Evolutionary conservation across 2,797 vertebrate genomes (phyloP), one percentile per base, ranked within the genome.

Genomic region (Octomys mimax): DNA sequence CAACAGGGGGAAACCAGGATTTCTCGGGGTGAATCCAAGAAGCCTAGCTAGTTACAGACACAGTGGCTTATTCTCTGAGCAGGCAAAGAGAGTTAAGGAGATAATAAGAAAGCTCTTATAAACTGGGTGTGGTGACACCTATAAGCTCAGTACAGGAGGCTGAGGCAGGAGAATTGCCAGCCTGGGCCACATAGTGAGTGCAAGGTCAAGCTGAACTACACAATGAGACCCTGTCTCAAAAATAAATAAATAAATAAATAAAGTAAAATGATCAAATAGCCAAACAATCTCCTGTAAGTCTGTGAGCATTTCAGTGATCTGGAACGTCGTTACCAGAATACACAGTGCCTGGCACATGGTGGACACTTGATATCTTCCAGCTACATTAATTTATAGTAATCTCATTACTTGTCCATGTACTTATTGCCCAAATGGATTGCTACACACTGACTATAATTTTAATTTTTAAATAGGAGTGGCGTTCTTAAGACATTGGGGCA

Each of bases 391-490:
- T 70, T 66, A 0, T 75, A 84, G 5, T 42, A 87, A 66, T 42
- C 64, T 49, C 66, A 4, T 46, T 71, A 87, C 11, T 94, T 90
- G 11, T 8, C 5, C 24, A 78, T 66, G 39, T 26, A 59, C 24
- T 59, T 19, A 64, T 81, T 89, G 89, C 10, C 4, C 66, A 80
- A 22, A 9, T 82, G 46, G 39, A 24, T 49, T 26, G 1, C 73
- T 92, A 79, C 96, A 79, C 70, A 57, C 1, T 57, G 78, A 87
- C 19, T 16, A 36, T 26, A 13, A 36, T 78, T 95, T 88, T 96
- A 86, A 82, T 95, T 90, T 90, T 54, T 19, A 95, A 90, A 93
- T 52, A 31, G n/a, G 28, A 87, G 42, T 49, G 4, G 73, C 26
- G 94, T 87, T 89, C 57, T 93, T 66, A 89, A n/a, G 31, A 75